Percentiles rank a stretch among this genome's conserved stretches.
Conservation (phyloP, 2,797 vertebrate species). For the Enteromius thamalakanensis region DNA sequence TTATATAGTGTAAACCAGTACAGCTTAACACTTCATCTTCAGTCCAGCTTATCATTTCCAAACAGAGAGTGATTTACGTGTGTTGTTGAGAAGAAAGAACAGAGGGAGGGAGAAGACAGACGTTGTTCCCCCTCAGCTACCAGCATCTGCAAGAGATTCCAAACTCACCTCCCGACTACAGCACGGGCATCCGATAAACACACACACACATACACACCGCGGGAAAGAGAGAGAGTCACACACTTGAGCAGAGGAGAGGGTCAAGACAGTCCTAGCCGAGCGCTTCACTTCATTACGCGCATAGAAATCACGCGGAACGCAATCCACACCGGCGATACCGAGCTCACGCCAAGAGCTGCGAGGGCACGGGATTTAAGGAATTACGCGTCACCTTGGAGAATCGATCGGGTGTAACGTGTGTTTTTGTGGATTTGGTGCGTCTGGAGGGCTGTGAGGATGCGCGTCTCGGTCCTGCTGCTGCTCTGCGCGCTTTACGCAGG, state of each 20-base stretch:
- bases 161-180: slow-evolving; percentile 66
- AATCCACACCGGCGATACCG: not conserved
- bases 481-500: slow-evolving; percentile 76
- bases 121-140: slow-evolving; percentile 60
- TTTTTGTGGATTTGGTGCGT: slow-evolving; percentile 27
- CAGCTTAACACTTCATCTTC: not conserved
- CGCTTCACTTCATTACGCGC: slow-evolving; percentile 35
- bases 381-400: not conserved
- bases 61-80: slow-evolving; percentile 22
- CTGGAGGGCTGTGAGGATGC: slow-evolving; percentile 72
- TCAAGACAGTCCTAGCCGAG: slow-evolving; percentile 63
- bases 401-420: not conserved
- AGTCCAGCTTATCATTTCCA: not conserved
- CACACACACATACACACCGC: slow-evolving; percentile 9
- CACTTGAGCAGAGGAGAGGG: slow-evolving; percentile 70
- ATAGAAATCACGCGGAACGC: not conserved
- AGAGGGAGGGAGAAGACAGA: not conserved
- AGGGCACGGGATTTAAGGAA: slow-evolving; percentile 13
- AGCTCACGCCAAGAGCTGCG: not conserved
- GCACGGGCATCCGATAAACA: slow-evolving; percentile 76
- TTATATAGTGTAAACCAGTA: not conserved
- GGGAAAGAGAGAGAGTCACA: slow-evolving; percentile 49
- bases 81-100: slow-evolving; percentile 25
- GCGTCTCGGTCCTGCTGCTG: slow-evolving; percentile 74
- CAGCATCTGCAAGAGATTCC: slow-evolving; percentile 73